Evolutionary conservation across 2,888 invertebrate species (phyloP), one percentile per base, ranked within the genome.

Genomic region (Steinernema hermaphroditum): DNA sequence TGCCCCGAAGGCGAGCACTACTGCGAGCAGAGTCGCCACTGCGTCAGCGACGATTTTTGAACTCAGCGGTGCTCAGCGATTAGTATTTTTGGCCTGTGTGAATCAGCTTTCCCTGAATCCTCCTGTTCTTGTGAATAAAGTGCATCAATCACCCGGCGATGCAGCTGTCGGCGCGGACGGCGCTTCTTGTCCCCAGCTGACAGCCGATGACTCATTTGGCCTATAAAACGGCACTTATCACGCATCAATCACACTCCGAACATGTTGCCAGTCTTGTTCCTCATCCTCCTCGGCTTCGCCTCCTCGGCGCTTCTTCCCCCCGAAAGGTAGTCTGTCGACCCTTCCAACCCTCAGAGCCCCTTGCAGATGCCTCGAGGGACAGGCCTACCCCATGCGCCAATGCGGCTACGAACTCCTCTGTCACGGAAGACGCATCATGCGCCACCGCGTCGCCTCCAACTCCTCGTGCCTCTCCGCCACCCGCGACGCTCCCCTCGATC

Each of bases 381-480:
- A 62, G 29, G 32, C 27, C 29, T 62, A 62, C 16, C 62, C 9
- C 2, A 32, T 62, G 62, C 29, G 62, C 16, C 62, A 62, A 16
- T 62, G 62, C 32, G 71, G 71, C 2, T 71, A 54, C 71, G 71
- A 71, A 41, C 32, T 71, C n/a, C 71, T 34, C 27, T 71, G 43
- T 22, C 37, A 50, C 43, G 41, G 37, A 16, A 62, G 27, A 16
- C 16, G 62, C 22, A 62, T 62, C 62, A 16, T 24, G 27, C 62
- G 62, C n/a, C 62, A 62, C 19, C 62, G 62, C 32, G 16, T 27
- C 62, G 62, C 34, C 29, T 16, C 29, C 12, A 32, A 14, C 32
- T 6, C 32, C 4, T 32, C 62, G 16, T 62, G 32, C 32, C 4
- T 2, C 8, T 16, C 62, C n/a, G n/a, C n/a, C 16, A 22, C 16